phyloP scores from a whole-genome alignment of 2,888 invertebrate species.

The Dicyrtoma fusca region DNA sequence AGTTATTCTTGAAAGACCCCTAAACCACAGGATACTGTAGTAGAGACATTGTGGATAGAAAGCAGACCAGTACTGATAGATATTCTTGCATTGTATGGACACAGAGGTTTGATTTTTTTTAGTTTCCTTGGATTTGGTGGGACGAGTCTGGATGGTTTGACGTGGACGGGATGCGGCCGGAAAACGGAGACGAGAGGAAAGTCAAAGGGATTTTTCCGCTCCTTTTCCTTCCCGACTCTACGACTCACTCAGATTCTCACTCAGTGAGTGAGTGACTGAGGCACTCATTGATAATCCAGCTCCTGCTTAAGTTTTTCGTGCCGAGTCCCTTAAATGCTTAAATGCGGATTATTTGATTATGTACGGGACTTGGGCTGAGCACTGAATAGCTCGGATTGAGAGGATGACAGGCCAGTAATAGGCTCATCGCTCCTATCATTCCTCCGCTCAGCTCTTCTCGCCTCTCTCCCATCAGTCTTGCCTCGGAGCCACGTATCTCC shows the following conservation, averaged over 20 bases:
- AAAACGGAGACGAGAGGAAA: conserved; percentile 24
- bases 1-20: no score
- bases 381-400: conserved; percentile 8
- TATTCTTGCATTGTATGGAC: no score
- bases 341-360: conserved; percentile 17
- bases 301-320: background rate
- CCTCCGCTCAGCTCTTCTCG: background rate
- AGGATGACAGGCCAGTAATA: no score
- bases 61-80: no score
- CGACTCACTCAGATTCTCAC: conserved; percentile 8
- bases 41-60: no score
- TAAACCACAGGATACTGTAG: no score
- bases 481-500: background rate
- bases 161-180: conserved; percentile 1
- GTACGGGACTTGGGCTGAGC: background rate
- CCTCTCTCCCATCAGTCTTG: background rate
- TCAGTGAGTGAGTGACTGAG: conserved; percentile 12
- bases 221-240: conserved; percentile 33
- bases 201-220: conserved; percentile 46
- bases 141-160: no score
- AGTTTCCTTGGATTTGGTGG: no score
- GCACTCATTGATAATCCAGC: conserved; percentile 6
- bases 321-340: background rate
- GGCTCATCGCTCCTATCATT: no score
- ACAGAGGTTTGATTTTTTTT: no score